Evolutionary conservation across 2,113 vertebrate species (phyloP).

Genomic region (Heterotis niloticus): DNA sequence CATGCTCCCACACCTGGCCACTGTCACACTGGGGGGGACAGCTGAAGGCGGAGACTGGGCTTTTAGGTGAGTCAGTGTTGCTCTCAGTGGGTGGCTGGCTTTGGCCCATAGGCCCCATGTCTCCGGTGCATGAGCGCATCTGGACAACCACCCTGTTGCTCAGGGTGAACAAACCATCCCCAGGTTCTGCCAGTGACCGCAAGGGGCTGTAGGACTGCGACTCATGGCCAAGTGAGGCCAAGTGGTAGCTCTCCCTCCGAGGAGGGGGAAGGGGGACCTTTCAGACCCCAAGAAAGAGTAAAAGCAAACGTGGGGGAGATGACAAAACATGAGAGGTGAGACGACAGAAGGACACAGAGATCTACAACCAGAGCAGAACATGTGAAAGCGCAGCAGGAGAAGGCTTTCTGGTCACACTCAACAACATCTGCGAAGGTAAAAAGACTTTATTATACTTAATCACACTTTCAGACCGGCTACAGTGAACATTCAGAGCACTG

Average conservation of each 20-base stretch:
- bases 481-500: too few relatives aligned
- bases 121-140: slow-evolving; percentile 59
- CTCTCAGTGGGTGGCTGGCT: not conserved
- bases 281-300: slow-evolving; percentile 63
- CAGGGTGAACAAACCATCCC: slow-evolving; percentile 44
- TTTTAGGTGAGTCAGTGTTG: slow-evolving; percentile 22
- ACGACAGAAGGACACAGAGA: too few relatives aligned
- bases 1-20: slow-evolving; percentile 68
- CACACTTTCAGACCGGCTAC: too few relatives aligned
- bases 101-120: not conserved
- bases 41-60: slow-evolving; percentile 41
- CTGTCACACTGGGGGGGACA: slow-evolving; percentile 58
- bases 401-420: too few relatives aligned
- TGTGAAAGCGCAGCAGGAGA: too few relatives aligned
- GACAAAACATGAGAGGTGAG: slow-evolving; percentile 60
- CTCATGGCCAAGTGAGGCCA: slow-evolving; percentile 56
- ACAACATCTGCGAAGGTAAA: too few relatives aligned
- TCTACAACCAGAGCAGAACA: too few relatives aligned
- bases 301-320: slow-evolving; percentile 60
- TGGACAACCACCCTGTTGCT: slow-evolving; percentile 50
- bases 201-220: slow-evolving; percentile 54
- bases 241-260: slow-evolving; percentile 78
- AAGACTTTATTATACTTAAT: too few relatives aligned
- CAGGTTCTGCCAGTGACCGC: slow-evolving; percentile 38
- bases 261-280: slow-evolving; percentile 74